Percentiles rank a stretch among this genome's conserved stretches.
Evolutionary conservation across 2,888 invertebrate species (phyloP).

Genomic region (Philhelius pedissequus): DNA sequence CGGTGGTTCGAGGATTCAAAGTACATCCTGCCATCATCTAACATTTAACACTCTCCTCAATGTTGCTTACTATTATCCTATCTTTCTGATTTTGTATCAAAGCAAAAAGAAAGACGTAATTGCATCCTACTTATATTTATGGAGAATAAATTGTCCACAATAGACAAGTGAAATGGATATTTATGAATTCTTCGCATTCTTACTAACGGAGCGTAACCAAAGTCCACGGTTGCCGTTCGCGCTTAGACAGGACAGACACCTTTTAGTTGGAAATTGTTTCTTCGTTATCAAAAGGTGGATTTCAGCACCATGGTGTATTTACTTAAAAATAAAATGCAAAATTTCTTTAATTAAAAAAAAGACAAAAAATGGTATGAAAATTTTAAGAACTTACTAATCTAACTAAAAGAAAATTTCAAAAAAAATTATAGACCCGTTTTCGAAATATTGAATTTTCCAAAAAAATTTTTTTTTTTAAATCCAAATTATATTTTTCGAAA

Average conservation of each 20-base stretch:
- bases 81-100: slow-evolving; percentile 8
- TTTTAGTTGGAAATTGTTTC: slow-evolving; percentile 10
- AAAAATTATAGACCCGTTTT: too few species aligned
- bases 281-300: neutral
- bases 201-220: neutral
- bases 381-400: too few species aligned
- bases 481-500: too few species aligned
- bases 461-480: too few species aligned
- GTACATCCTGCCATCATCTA: slow-evolving; percentile 31
- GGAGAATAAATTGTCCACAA: slow-evolving; percentile 57
- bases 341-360: too few species aligned
- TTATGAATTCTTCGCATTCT: slow-evolving; percentile 61
- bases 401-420: too few species aligned
- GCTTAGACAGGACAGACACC: slow-evolving; percentile 15
- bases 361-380: too few species aligned
- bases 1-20: slow-evolving; percentile 25
- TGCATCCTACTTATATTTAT: slow-evolving; percentile 47
- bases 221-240: neutral
- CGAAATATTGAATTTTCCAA: too few species aligned
- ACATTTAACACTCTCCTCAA: neutral
- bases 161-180: slow-evolving; percentile 55
- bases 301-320: neutral
- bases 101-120: slow-evolving; percentile 32
- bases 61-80: neutral
- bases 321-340: neutral